phyloP scores from a whole-genome alignment of 2,888 invertebrate genomes.

The Acleris sparsana region DNA sequence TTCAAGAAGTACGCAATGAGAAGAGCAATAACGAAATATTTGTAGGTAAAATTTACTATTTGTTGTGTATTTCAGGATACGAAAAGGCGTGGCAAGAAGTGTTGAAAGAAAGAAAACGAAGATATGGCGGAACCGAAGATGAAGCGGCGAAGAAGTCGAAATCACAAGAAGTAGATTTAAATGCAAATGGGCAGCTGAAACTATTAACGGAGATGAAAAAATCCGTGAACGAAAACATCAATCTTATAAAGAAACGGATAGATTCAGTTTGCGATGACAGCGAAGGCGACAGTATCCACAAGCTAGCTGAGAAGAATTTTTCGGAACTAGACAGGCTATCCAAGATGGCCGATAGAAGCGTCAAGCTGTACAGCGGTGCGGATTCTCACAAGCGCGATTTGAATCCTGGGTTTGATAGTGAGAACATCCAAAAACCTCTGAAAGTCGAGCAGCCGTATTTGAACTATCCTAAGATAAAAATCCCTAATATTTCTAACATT shows the following conservation, averaged over 20 bases:
- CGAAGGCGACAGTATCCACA: slow-evolving; percentile 64
- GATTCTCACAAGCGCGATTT: slow-evolving; percentile 65
- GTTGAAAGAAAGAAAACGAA: slow-evolving; percentile 84
- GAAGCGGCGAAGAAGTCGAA: slow-evolving; percentile 43
- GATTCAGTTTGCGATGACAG: slow-evolving; percentile 51
- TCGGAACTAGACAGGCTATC: slow-evolving; percentile 73
- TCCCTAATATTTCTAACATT: slow-evolving; percentile 72
- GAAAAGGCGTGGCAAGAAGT: slow-evolving; percentile 86
- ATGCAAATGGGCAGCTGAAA: slow-evolving; percentile 65
- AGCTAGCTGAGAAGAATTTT: slow-evolving; percentile 75
- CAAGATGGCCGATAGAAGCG: slow-evolving; percentile 75
- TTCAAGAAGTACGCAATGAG: neutral
- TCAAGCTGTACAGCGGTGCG: slow-evolving; percentile 70
- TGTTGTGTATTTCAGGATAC: slow-evolving; percentile 72
- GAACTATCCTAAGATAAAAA: slow-evolving; percentile 63
- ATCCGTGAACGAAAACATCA: slow-evolving; percentile 73
- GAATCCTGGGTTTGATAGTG: slow-evolving; percentile 73
- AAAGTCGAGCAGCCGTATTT: slow-evolving; percentile 47
- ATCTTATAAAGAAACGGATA: slow-evolving; percentile 70
- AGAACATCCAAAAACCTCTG: slow-evolving; percentile 61
- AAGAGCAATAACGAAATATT: neutral
- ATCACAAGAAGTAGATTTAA: slow-evolving; percentile 49
- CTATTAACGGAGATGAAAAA: slow-evolving; percentile 75
- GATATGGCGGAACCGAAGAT: slow-evolving; percentile 69
- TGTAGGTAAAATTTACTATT: neutral